Evolutionary conservation across 1,140 invertebrate genomes (phyloP), one percentile per base, ranked within the genome.

Genomic region (Anastatus disparis): DNA sequence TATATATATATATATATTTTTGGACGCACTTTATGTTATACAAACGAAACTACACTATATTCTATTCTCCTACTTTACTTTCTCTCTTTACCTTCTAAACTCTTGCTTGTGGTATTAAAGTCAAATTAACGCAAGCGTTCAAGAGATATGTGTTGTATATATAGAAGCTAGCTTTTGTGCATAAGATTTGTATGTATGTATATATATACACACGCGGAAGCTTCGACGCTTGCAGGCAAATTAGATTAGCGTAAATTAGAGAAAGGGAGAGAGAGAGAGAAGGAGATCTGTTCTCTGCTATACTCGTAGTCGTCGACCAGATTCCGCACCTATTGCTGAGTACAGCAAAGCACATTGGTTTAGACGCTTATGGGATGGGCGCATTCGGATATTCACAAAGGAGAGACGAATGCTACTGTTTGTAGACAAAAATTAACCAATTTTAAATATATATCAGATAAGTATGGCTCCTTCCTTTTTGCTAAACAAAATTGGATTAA

Each of bases 191-290:
- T n/a, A n/a, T n/a, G n/a, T n/a, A n/a, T n/a, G n/a, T n/a, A n/a
- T n/a, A n/a, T n/a, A n/a, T n/a, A 35, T 4, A 35, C 31, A n/a
- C 56, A 40, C 56, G 20, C 31, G 26, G 24, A 20, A 20, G 52
- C 24, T 56, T 66, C 29, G 38, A n/a, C 35, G n/a, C 38, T 66
- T 7, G 52, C 15, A 31, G 22, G 52, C 63, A 40, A 84, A 84
- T 84, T 82, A 83, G 78, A 84, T 84, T 84, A 84, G 75, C 77
- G 77, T 76, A 77, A 82, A 84, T 84, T 84, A 84, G 78, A 77
- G 78, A 27, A 40, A 1, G 72, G 76, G 74, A n/a, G n/a, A n/a
- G n/a, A n/a, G n/a, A n/a, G n/a, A n/a, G n/a, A n/a, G n/a, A n/a
- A n/a, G n/a, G n/a, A n/a, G n/a, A n/a, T n/a, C n/a, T n/a, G n/a